Evolutionary conservation across 1,140 invertebrate species (phyloP), one percentile per base, ranked within the genome.

Genomic region (Zaprionus kolodkinae): DNA sequence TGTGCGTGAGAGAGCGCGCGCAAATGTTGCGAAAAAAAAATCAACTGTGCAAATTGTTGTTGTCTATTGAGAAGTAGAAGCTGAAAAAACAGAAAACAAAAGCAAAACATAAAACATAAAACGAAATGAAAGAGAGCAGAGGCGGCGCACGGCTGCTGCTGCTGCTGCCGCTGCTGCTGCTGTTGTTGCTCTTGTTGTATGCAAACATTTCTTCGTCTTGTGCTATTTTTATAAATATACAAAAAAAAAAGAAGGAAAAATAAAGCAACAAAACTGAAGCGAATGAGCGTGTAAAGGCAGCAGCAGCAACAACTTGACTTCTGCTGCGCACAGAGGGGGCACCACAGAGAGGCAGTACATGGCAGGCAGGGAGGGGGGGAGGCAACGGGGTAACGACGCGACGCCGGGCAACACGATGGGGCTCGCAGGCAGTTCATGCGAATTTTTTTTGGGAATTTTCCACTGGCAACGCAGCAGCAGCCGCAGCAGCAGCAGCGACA

Each of bases 381-480:
- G 55, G 45, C 50, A 21, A 21, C 21, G 21, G 21, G 59, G 45
- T 10, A 36, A 12, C n/a, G n/a, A 45, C 52, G 67, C 48, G 69
- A 52, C 57, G 40, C 66, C 79, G 80, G 80, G 84, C 83, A 77
- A 50, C 80, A 59, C 60, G 60, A 59, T 64, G 72, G 60, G 67
- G 54, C 60, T 60, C 68, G 80, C 64, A 88, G 78, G 80, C 64
- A 88, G 78, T 88, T 88, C 84, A 89, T 88, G 81, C 84, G 84
- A 89, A 89, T 88, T 87, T 88, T 86, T 86, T 87, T 88, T 88
- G 84, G 84, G 80, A 88, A 88, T 88, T 88, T 88, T 88, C 84
- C 84, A 88, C 85, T 89, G 85, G 85, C 85, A 81, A 61, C 67
- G 77, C 65, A 50, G 73, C 81, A 72, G 54, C 65, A 25, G 2